phyloP scores from a whole-genome alignment of 2,113 vertebrate genomes.

The Poeciliopsis occidentalis region DNA sequence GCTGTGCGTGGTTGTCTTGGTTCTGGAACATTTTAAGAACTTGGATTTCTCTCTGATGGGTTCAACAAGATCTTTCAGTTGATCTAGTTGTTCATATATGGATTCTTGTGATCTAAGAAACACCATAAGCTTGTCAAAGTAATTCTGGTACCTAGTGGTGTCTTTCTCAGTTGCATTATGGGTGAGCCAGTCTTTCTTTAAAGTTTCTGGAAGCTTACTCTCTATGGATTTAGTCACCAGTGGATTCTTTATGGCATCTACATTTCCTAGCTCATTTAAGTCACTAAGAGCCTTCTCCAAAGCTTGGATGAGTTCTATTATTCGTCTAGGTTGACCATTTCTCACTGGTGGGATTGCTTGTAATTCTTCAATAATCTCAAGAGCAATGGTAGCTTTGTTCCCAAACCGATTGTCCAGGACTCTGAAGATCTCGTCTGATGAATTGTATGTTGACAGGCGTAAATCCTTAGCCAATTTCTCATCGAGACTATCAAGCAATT shows the following conservation, averaged over 20 bases:
- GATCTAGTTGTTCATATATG: background rate
- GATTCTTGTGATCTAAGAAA: background rate
- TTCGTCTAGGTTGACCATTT: background rate
- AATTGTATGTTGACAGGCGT: background rate
- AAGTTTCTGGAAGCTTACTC: background rate
- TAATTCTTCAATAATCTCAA: background rate
- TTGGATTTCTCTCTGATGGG: background rate
- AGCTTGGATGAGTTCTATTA: background rate
- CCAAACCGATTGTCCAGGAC: background rate
- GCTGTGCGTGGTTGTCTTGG: background rate
- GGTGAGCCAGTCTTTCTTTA: background rate
- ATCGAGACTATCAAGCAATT: background rate
- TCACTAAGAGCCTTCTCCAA: background rate
- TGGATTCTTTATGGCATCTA: background rate
- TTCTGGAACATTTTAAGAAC: background rate
- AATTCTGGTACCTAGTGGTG: background rate
- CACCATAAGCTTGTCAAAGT: background rate
- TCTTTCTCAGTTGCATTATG: background rate
- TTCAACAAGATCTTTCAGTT: background rate
- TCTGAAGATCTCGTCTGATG: background rate
- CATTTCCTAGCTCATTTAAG: background rate
- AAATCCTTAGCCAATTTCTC: background rate
- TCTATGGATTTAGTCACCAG: background rate
- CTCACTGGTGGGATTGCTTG: background rate
- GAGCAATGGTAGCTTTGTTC: background rate